Evolutionary conservation across 2,797 vertebrate genomes (phyloP), one percentile per base, ranked within the genome.

Genomic region (Coendou prehensilis): DNA sequence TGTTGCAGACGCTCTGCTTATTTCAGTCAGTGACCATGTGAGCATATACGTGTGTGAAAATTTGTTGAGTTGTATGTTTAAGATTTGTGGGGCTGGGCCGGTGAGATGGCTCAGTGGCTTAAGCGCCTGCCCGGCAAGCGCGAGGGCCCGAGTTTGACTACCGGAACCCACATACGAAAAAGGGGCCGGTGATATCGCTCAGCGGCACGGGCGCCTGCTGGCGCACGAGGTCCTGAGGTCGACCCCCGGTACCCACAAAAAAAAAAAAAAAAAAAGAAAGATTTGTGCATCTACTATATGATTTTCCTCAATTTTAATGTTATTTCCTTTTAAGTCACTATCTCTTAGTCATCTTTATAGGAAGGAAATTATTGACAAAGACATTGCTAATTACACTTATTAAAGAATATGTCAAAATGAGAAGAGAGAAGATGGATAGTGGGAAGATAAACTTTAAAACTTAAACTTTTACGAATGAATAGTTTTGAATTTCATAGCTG

Each of bases 351-450:
- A 88, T 5, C 6, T 9, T 54, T 93, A 2, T 85, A 54, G 63
- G 61, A 93, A 91, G 89, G 67, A 89, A 96, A 96, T 83, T 47
- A 80, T 41, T n/a, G 89, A 63, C 45, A 93, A 96, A 94, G 84
- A 64, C 26, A 59, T 90, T 82, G 11, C 45, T 73, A 64, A 59
- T 86, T 88, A 79, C 0, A 37, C 11, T 54, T 78, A 75, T 71
- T 94, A 91, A 79, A 86, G 54, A 96, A 17, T 93, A 88, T 52
- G 18, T n/a, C 30, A 69, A 80, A 95, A 81, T 83, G n/a, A 95
- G 69, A 71, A 91, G 47, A 59, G 15, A 75, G 85, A 76, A 90
- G 76, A 50, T 93, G 57, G 41, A n/a, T 57, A 78, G 13, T 94
- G n/a, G 86, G 37, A 90, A 87, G 17, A 75, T 84, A 57, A 6